These are phyloP conservation scores for Bombus cullumanus DNA, from an alignment of 1,140 invertebrate genomes.

Conservation along the genomic window DNA sequence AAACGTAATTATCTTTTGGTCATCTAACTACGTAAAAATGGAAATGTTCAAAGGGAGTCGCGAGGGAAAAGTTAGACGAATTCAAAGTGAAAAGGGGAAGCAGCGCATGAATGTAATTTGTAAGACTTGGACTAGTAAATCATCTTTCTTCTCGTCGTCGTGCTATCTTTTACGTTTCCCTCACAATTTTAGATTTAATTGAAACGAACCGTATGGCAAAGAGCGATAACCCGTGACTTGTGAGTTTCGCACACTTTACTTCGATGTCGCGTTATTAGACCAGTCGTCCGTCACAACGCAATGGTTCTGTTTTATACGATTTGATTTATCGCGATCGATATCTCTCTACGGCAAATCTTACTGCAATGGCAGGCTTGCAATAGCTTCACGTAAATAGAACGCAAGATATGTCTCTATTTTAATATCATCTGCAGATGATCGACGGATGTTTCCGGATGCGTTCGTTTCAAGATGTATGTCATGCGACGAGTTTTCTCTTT, in stretches of 20 bases:
- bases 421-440: not conserved
- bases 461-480: no score
- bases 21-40: not conserved
- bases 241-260: not conserved
- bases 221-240: not conserved
- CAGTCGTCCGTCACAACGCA: not conserved
- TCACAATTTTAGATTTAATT: conserved; percentile 31
- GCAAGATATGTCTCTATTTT: not conserved
- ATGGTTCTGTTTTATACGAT: not conserved
- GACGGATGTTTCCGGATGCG: no score
- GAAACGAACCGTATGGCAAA: conserved; percentile 23
- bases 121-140: conserved; percentile 10
- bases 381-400: not conserved
- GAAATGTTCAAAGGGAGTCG: not conserved
- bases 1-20: not conserved
- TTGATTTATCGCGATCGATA: conserved; percentile 24
- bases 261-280: conserved; percentile 16
- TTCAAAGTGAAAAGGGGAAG: conserved; percentile 1
- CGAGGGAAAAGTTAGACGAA: not conserved
- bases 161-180: not conserved
- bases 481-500: no score
- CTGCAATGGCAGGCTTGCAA: not conserved
- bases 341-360: not conserved
- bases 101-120: conserved; percentile 13
- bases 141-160: not conserved